Percentiles rank a stretch among this genome's conserved stretches.
Evolutionary conservation across 2,797 vertebrate species (phyloP).

Genomic region (Huso huso): DNA sequence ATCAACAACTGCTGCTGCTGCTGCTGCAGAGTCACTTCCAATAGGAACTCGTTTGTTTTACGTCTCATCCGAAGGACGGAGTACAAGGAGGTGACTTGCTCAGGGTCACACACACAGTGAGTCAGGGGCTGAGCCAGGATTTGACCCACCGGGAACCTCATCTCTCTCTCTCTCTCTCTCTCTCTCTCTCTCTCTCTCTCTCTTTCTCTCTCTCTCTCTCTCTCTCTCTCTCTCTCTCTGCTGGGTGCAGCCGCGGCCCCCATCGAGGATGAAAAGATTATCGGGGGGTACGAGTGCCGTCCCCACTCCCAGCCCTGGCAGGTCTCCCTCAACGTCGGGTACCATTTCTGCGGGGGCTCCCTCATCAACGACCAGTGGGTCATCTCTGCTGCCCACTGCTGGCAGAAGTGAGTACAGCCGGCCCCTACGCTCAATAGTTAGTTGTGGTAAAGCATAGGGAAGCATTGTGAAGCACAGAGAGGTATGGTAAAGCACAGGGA

Average conservation of each 20-base stretch:
- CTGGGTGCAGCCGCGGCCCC: constrained; percentile 42
- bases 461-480: too few species aligned
- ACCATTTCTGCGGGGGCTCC: constrained; percentile 51
- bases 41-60: too few species aligned
- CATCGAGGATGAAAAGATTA: constrained; percentile 48
- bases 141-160: not conserved
- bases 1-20: too few species aligned
- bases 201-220: constrained; percentile 14
- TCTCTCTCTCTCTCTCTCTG: not conserved
- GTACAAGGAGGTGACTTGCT: too few species aligned
- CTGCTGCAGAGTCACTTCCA: too few species aligned
- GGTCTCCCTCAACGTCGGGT: constrained; percentile 51
- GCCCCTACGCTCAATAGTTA: constrained; percentile 32
- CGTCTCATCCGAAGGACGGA: too few species aligned
- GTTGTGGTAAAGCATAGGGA: too few species aligned
- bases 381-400: constrained; percentile 61
- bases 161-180: constrained; percentile 2
- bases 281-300: constrained; percentile 48
- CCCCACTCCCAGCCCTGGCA: constrained; percentile 51
- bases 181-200: not conserved
- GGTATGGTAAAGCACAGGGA: too few species aligned
- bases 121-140: too few species aligned
- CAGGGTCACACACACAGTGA: too few species aligned
- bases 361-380: constrained; percentile 61
- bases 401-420: constrained; percentile 49